phyloP scores from a whole-genome alignment of 2,113 vertebrate species.

The Salvator merianae region DNA sequence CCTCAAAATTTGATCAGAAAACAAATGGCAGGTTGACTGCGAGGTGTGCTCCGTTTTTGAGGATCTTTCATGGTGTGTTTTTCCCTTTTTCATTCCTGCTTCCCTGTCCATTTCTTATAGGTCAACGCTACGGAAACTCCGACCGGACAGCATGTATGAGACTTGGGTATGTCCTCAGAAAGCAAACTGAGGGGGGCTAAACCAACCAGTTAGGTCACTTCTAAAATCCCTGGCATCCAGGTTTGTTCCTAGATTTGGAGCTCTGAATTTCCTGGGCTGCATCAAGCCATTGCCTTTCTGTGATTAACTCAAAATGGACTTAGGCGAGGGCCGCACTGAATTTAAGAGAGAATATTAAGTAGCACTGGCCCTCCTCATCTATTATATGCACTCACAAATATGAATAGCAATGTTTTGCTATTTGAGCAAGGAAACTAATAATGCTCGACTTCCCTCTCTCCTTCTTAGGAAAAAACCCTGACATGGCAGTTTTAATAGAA shows the following conservation, averaged over 20 bases:
- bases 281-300: too few relatives aligned
- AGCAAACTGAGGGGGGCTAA: fast-evolving
- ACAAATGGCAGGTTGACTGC: too few relatives aligned
- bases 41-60: too few relatives aligned
- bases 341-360: background rate
- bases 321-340: background rate
- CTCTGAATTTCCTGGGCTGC: background rate
- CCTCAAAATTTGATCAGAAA: too few relatives aligned
- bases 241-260: background rate
- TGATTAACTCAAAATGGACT: too few relatives aligned
- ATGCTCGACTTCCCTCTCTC: background rate
- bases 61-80: fast-evolving
- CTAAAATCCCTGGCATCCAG: background rate
- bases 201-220: too few relatives aligned
- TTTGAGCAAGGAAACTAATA: background rate
- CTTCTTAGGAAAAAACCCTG: background rate
- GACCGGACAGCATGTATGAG: constrained; percentile 91
- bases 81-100: background rate
- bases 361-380: background rate
- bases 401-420: background rate
- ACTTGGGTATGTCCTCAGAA: constrained; percentile 83
- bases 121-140: constrained; percentile 88
- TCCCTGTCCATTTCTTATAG: constrained; percentile 63
- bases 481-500: background rate
- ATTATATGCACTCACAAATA: background rate